Evolutionary conservation across 2,797 vertebrate genomes (phyloP).

Genomic region (Sciurus vulgaris): DNA sequence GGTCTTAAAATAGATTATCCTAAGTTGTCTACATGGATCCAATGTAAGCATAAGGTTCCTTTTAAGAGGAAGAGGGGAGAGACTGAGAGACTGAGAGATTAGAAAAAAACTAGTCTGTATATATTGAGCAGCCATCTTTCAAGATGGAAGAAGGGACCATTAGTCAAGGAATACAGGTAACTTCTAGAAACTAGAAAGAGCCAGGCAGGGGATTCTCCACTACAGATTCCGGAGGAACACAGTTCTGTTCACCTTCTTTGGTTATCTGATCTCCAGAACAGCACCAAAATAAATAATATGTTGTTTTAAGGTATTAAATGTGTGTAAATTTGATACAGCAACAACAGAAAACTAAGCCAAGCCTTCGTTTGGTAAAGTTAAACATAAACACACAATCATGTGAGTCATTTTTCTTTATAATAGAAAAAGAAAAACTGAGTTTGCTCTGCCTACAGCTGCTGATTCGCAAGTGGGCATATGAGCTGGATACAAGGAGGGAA

Average conservation of each 20-base stretch:
- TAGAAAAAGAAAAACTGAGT: neutral
- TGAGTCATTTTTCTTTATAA: neutral
- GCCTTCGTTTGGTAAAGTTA: neutral
- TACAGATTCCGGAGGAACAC: neutral
- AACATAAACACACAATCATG: neutral
- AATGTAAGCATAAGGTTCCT: neutral
- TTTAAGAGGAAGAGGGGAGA: neutral
- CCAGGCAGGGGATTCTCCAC: neutral
- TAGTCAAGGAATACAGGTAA: neutral
- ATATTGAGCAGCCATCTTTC: neutral
- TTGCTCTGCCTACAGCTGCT: neutral
- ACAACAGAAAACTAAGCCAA: neutral
- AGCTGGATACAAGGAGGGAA: neutral
- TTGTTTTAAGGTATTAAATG: neutral
- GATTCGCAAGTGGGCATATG: neutral
- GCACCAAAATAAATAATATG: neutral
- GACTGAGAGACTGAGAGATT: too few relatives aligned
- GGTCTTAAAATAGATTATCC: neutral
- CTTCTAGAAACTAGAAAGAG: neutral
- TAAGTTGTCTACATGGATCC: neutral
- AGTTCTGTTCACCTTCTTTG: neutral
- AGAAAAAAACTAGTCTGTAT: neutral
- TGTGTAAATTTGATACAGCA: conserved; percentile 8
- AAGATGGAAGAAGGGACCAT: neutral
- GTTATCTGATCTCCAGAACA: neutral